phyloP scores from a whole-genome alignment of 2,113 vertebrate species.

The Micromys minutus region DNA sequence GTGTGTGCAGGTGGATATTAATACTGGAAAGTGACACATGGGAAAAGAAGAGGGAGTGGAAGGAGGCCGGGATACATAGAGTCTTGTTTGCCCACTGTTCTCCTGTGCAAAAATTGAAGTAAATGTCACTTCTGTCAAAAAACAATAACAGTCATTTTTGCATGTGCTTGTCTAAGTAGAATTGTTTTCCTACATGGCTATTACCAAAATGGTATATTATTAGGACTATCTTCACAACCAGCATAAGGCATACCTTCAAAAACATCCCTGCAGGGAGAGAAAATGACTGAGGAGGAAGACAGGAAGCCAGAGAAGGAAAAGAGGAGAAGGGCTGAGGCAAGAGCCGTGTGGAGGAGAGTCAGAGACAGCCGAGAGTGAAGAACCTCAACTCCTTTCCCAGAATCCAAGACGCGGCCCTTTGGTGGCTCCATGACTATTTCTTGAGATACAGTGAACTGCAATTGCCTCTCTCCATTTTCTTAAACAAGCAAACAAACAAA shows the following conservation, averaged over 20 bases:
- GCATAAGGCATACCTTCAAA: not conserved
- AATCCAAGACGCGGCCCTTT: not conserved
- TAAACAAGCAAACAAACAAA: not conserved
- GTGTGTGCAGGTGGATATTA: not conserved
- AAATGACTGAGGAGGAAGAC: not conserved
- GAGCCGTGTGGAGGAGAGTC: not conserved
- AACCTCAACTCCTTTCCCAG: not conserved
- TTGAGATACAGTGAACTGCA: not conserved
- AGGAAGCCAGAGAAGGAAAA: not conserved
- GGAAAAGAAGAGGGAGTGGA: not conserved
- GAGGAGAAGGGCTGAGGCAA: not conserved
- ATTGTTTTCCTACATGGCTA: not conserved
- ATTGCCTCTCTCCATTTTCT: not conserved
- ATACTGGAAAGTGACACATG: not conserved
- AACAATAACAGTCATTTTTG: not conserved
- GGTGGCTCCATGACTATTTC: not conserved
- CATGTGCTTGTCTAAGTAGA: constrained; percentile 6
- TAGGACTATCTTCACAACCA: not conserved
- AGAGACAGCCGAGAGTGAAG: not conserved
- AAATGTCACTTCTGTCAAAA: not conserved
- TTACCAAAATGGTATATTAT: not conserved
- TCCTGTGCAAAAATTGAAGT: not conserved
- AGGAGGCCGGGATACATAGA: not conserved
- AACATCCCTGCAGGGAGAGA: not conserved
- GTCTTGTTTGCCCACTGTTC: not conserved